Percentiles rank a stretch among this genome's conserved stretches.
Evolutionary conservation across 2,797 vertebrate species (phyloP).

Genomic region (Trichosurus vulpecula): DNA sequence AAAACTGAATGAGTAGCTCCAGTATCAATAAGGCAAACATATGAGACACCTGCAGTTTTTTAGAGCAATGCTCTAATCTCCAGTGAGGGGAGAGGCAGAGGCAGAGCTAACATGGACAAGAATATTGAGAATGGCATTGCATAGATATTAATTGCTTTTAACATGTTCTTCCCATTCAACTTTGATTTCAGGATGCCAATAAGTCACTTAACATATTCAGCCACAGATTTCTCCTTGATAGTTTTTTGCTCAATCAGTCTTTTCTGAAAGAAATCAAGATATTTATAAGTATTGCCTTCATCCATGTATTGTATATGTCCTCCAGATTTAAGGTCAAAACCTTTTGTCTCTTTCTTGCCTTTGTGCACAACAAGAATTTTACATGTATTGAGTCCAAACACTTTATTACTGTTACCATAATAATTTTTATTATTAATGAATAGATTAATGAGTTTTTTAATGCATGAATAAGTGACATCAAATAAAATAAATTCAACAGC

Average conservation of each 20-base stretch:
- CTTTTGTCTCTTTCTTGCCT: not conserved
- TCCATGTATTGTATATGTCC: not conserved
- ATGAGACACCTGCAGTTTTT: not conserved
- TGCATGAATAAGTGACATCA: not conserved
- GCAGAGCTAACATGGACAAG: no score
- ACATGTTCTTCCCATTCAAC: not conserved
- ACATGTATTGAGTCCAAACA: not conserved
- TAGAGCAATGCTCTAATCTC: no score
- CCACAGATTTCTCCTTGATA: not conserved
- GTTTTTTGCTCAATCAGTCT: not conserved
- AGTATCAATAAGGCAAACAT: not conserved
- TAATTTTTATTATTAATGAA: not conserved
- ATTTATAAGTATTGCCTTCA: not conserved
- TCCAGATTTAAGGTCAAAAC: not conserved
- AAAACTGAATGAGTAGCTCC: not conserved
- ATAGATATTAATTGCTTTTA: not conserved
- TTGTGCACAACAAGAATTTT: not conserved
- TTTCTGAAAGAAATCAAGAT: not conserved
- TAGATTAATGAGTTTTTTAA: not conserved
- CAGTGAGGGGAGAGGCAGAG: no score
- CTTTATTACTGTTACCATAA: not conserved
- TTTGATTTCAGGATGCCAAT: not conserved
- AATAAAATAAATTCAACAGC: not conserved
- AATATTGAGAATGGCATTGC: not conserved
- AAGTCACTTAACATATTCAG: not conserved